Conservation (phyloP, 2,888 invertebrate genomes). For the Drosophila sordidula region DNA sequence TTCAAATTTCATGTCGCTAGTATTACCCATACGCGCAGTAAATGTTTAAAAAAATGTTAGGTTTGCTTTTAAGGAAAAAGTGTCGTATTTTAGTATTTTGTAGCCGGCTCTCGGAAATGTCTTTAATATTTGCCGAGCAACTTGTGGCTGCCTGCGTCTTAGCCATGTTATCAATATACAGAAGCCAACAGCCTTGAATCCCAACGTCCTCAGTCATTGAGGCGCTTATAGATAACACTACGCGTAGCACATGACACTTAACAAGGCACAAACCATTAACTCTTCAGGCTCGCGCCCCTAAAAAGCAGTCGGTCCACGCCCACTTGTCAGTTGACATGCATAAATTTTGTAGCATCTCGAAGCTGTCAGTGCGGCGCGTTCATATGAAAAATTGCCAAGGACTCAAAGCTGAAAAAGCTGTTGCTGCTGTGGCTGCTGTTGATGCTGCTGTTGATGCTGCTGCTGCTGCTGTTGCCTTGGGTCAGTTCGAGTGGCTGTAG, state of each 20-base stretch:
- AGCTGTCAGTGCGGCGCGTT: constrained; percentile 52
- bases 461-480: constrained; percentile 25
- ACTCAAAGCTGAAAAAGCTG: constrained; percentile 26
- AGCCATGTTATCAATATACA: constrained; percentile 2
- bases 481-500: constrained; percentile 46
- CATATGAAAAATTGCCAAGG: constrained; percentile 65
- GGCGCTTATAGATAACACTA: constrained; percentile 55
- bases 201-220: constrained; percentile 35
- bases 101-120: too few species aligned
- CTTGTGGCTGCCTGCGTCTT: background rate
- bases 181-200: background rate
- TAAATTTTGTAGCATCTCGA: constrained; percentile 58
- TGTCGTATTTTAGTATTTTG: too few species aligned
- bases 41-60: too few species aligned
- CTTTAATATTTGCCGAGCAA: background rate
- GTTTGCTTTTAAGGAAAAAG: too few species aligned
- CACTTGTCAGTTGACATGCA: constrained; percentile 69
- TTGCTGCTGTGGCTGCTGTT: background rate
- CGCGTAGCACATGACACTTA: constrained; percentile 51
- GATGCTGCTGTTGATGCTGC: constrained; percentile 2
- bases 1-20: too few species aligned
- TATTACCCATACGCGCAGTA: too few species aligned
- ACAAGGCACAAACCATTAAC: constrained; percentile 75
- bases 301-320: constrained; percentile 27
- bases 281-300: constrained; percentile 34